phyloP scores from a whole-genome alignment of 2,797 vertebrate genomes.

The Sebastes cheni region DNA sequence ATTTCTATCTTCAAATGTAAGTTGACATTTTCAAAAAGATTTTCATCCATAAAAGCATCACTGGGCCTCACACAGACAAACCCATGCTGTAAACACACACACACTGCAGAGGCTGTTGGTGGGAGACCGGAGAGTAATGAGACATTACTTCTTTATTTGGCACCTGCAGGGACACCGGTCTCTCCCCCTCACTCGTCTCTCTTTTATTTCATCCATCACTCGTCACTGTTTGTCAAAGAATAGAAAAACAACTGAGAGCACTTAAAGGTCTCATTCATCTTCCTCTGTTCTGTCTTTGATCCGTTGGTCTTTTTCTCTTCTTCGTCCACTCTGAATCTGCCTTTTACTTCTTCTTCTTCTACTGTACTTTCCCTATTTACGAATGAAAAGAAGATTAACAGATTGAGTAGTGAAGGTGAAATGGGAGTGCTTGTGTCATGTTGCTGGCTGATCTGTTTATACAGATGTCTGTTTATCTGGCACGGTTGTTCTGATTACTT shows the following conservation, averaged over 20 bases:
- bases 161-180: slow-evolving; percentile 39
- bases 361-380: not conserved
- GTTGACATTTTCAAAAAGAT: not conserved
- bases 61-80: not conserved
- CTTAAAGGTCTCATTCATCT: slow-evolving; percentile 61
- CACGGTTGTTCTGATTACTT: not conserved
- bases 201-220: slow-evolving; percentile 69
- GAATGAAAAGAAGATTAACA: accelerated
- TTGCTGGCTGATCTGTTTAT: not conserved
- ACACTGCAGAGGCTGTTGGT: not conserved
- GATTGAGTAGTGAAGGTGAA: not conserved
- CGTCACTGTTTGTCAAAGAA: slow-evolving; percentile 60
- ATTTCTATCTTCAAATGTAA: not conserved
- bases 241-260: slow-evolving; percentile 57
- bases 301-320: slow-evolving; percentile 18
- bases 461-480: not conserved
- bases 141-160: slow-evolving; percentile 50
- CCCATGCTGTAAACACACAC: not conserved
- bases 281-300: slow-evolving; percentile 44
- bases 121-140: slow-evolving; percentile 45
- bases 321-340: not conserved
- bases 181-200: slow-evolving; percentile 25
- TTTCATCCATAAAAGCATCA: not conserved
- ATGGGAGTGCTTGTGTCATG: not conserved
- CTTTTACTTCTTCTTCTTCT: not conserved